Base-by-base conservation (phyloP, 2,113 vertebrate species). In the Oryzias woworae region DNA sequence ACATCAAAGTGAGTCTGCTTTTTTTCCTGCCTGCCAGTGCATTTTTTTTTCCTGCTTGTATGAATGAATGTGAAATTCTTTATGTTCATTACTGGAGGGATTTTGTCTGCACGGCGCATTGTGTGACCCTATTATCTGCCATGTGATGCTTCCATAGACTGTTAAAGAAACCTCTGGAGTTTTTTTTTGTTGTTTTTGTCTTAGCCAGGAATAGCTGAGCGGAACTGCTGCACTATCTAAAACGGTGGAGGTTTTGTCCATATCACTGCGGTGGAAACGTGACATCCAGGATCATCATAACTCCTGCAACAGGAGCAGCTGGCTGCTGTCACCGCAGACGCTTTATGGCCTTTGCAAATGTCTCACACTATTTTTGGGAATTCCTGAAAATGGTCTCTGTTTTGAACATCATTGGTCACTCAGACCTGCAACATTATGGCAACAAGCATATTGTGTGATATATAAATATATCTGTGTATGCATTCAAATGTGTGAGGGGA, bases 201-300 rank as follows among this genome's bases (percentile, higher is more conserved):
- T 36, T 36, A 5, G 24, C 52, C 46, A 62, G 41, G 64, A 58
- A 71, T 58, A 72, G 62, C 55, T 7, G 53, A 49, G 44, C 2
- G 4, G 14, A 73, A 58, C 16, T 28, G 48, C 56, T 53, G 44
- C 44, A 54, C n/a, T 26, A 51, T 62, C 58, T 47, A 28, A 54
- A 78, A 70, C 66, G 61, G 69, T 66, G 77, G 45, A 53, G 53
- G 68, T 68, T 49, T 28, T 65, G 71, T 75, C 73, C 66, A 53
- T 31, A 55, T 65, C 47, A 60, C 61, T 15, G 23, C 70, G 23
- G 64, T 14, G 14, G 60, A 50, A 56, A 69, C 66, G 24, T 61
- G 69, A 78, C 71, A 74, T 36, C 23, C 47, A 17, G 46, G 62
- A 53, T 54, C 53, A 57, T 66, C 22, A 7, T 44, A 65, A 17